These are phyloP conservation scores for Pagetopsis macropterus DNA, from an alignment of 2,797 vertebrate genomes.

Conservation along the genomic window DNA sequence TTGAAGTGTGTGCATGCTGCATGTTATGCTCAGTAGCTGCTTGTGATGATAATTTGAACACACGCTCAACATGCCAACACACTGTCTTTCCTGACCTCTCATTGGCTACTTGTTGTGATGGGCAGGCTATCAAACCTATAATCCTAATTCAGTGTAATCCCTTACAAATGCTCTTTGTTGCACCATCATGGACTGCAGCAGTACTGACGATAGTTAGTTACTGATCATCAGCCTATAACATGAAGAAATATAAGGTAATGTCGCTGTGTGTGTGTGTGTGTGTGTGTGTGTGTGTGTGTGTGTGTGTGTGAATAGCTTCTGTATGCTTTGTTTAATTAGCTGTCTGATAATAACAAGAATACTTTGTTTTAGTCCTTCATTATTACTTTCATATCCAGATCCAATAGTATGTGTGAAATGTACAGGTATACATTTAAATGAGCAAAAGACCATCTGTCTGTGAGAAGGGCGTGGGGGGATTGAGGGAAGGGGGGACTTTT, in stretches of 20 bases:
- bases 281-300: no score
- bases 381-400: no score
- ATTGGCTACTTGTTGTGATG: conserved; percentile 76
- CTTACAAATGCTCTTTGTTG: conserved; percentile 46
- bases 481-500: no score
- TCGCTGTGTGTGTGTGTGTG: background rate
- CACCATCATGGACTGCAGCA: conserved; percentile 44
- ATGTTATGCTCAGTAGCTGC: conserved; percentile 25
- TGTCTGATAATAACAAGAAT: no score
- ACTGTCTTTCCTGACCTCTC: conserved; percentile 59
- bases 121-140: conserved; percentile 69
- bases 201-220: conserved; percentile 52
- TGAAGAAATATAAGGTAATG: conserved; percentile 75
- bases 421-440: no score
- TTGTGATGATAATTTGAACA: conserved; percentile 41
- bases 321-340: no score
- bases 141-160: conserved; percentile 79
- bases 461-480: no score
- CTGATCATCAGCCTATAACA: conserved; percentile 43
- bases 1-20: conserved; percentile 17
- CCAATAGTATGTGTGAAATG: no score
- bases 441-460: no score
- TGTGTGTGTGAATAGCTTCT: no score
- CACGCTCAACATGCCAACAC: conserved; percentile 51
- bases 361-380: no score